Evolutionary conservation across 1,140 invertebrate species (phyloP), one percentile per base, ranked within the genome.

Genomic region (Chrysopa pallens): DNA sequence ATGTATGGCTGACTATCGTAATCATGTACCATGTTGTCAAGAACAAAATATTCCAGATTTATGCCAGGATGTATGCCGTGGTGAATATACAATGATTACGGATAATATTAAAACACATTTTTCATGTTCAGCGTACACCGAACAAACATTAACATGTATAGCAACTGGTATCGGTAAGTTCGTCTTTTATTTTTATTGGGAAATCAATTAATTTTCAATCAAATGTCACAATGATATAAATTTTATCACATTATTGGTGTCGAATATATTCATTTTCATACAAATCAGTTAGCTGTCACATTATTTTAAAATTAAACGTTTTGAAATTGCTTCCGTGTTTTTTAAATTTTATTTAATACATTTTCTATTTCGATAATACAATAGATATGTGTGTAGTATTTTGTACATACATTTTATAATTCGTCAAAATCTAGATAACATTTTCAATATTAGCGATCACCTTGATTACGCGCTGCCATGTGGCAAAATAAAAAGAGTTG

Each of bases 41-140:
- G 70, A 78, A 45, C 80, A 85, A 57, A 68, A 74, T 39, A 77
- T 87, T 13, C 84, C 84, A 0, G 80, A 84, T 57, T 74, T 85
- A 42, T 87, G 84, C 56, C 81, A 84, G 53, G 81, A 86, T 50
- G 78, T 86, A 39, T 88, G 84, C 53, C 61, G 77, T n/a, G 84
- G 84, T 29, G 80, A 85, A 51, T 87, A 84, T 57, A 83, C 80
- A 0, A 70, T 80, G 0, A 80, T 83, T n/a, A 84, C 81, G 0
- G 80, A 84, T 56, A 80, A 78, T 45, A 76, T 87, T 13, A 79
- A 82, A 58, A 81, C 82, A 2, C 81, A 86, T 48, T 82, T 84
- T 53, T 84, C 80, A 1, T 88, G 84, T 55, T 76, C 81, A 1
- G 71, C 80, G 3, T 82, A 84, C 49, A 85, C 82, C n/a, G 74